Evolutionary conservation across 2,888 invertebrate genomes (phyloP).

Genomic region (Nymphalis polychloros): DNA sequence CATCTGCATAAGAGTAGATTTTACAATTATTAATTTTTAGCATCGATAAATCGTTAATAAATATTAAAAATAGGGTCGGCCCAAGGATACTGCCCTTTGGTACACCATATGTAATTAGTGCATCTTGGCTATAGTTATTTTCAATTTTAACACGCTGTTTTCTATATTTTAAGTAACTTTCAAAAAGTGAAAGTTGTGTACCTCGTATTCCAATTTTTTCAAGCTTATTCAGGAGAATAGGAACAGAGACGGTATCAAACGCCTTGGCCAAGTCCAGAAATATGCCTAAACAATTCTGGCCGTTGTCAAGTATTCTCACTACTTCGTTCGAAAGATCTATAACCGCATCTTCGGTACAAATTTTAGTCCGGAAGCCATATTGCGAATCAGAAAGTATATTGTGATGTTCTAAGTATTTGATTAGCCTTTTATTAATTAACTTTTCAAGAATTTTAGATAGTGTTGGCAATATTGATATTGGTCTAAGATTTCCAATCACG

Average conservation of each 20-base stretch:
- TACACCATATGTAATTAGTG: not conserved
- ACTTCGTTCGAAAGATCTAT: not conserved
- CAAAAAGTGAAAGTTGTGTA: not conserved
- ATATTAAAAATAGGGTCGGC: not conserved
- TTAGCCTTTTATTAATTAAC: conserved; percentile 28
- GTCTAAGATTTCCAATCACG: conserved; percentile 33
- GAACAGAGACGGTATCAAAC: conserved; percentile 1
- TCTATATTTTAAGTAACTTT: not conserved
- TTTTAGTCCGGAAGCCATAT: conserved; percentile 28
- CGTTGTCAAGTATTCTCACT: not conserved
- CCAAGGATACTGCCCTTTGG: not conserved
- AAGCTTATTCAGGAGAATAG: not conserved
- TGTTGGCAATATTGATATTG: conserved; percentile 31
- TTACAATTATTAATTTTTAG: conserved; percentile 2
- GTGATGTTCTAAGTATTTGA: conserved; percentile 21
- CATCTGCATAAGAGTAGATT: conserved; percentile 14
- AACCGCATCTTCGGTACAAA: conserved; percentile 30
- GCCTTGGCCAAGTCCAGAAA: conserved; percentile 4
- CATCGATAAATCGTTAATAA: not conserved
- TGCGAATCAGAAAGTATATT: conserved; percentile 22
- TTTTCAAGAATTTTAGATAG: conserved; percentile 37
- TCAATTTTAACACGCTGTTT: not conserved
- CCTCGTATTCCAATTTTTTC: not conserved
- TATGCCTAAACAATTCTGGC: not conserved
- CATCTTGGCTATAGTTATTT: not conserved